A percentile compares a stretch with the other conserved stretches of the same genome.
phyloP scores from a whole-genome alignment of 2,113 vertebrate species.

The Myiozetetes cayanensis region DNA sequence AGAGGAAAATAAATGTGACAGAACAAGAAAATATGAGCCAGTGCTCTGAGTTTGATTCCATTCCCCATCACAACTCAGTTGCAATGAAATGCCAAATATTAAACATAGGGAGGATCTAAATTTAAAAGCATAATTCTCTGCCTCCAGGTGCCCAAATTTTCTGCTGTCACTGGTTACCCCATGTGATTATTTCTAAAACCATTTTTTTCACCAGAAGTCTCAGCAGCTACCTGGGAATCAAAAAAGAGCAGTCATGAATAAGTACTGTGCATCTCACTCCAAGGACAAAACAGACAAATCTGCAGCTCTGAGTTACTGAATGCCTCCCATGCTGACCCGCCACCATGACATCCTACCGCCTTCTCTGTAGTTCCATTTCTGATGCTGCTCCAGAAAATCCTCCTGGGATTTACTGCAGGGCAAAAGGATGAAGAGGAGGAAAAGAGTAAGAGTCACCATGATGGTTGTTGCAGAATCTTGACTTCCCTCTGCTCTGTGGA shows the following conservation, averaged over 20 bases:
- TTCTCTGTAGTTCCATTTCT: slow-evolving; percentile 74
- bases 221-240: background rate
- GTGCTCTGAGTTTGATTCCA: background rate
- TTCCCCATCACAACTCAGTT: background rate
- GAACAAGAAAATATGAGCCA: background rate
- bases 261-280: background rate
- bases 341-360: slow-evolving; percentile 55
- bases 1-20: background rate
- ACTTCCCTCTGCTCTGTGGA: background rate
- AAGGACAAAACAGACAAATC: background rate
- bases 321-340: background rate
- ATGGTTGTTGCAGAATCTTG: background rate
- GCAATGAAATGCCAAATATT: background rate
- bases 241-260: background rate
- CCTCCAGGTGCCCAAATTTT: background rate
- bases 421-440: slow-evolving; percentile 37
- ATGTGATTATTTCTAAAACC: background rate
- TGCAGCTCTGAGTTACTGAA: background rate
- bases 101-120: background rate
- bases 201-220: background rate
- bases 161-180: background rate
- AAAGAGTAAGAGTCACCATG: slow-evolving; percentile 14
- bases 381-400: slow-evolving; percentile 33
- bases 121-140: background rate
- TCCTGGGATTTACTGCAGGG: slow-evolving; percentile 27